Conservation (phyloP, 2,113 vertebrate genomes). For the Oryzias javanicus region DNA sequence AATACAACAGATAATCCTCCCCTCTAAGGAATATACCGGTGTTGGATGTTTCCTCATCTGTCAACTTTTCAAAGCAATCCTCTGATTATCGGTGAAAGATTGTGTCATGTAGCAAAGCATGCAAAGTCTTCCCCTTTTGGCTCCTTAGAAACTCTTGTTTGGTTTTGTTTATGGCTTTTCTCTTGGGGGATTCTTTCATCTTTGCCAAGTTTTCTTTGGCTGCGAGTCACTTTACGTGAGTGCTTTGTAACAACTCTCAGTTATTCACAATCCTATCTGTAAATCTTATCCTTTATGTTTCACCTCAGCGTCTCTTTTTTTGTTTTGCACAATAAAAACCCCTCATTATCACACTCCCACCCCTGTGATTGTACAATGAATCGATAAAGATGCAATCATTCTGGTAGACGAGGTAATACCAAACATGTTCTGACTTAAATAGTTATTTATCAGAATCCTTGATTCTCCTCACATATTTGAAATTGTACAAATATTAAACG, state of each 20-base stretch:
- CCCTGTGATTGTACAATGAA: too few relatives aligned
- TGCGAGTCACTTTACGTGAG: background rate
- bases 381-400: too few relatives aligned
- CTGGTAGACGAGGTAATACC: too few relatives aligned
- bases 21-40: background rate
- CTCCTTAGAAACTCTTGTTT: background rate
- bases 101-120: background rate
- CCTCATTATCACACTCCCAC: too few relatives aligned
- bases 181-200: background rate
- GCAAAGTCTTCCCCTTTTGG: background rate
- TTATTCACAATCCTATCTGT: background rate
- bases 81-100: background rate
- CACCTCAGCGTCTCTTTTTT: background rate
- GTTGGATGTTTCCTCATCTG: background rate
- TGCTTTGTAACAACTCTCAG: background rate
- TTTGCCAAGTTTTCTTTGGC: background rate
- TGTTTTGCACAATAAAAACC: too few relatives aligned
- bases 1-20: background rate
- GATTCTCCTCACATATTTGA: too few relatives aligned
- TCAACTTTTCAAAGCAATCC: background rate
- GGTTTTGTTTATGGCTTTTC: too few relatives aligned
- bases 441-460: too few relatives aligned
- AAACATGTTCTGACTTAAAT: too few relatives aligned
- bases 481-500: too few relatives aligned
- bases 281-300: background rate